Evolutionary conservation across 2,888 invertebrate genomes (phyloP), one percentile per base, ranked within the genome.

Genomic region (Balanococcus diminutus): DNA sequence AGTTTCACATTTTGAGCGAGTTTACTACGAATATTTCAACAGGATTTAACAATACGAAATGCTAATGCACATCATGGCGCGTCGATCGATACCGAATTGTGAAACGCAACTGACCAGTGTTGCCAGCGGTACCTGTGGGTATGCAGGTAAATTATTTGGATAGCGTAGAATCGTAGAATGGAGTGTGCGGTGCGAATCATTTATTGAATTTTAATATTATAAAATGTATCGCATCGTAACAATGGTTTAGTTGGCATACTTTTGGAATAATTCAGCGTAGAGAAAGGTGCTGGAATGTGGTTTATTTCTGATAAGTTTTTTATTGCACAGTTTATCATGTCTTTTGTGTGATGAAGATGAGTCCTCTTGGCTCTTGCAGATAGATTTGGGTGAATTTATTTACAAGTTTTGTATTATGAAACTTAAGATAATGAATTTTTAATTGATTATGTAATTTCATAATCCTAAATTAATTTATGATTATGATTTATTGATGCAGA

Each of bases 101-200:
- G 75, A 79, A 79, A 19, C 75, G 75, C 75, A 16, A 79, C 75
- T 79, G 75, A 36, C 75, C 75, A 79, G 75, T 79, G 75, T 79
- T 79, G 19, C 75, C 75, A 79, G 75, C 75, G 32, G 36, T 32
- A 79, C 75, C 75, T 79, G 75, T 79, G 36, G 36, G 9, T 9
- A 79, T 79, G 9, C 31, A 36, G 75, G 75, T 79, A 79, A 79
- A 79, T 79, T 79, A 79, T 79, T 79, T 79, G 32, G 31, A 79
- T 36, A 3, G 75, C 11, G 75, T 36, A 36, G 8, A 79, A 79
- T 79, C 11, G 75, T 36, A 36, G 8, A 79, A 79, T 79, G 36
- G 75, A 79, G 75, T 79, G 36, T 36, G 75, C 75, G 16, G 32
- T 72, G 61, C 61, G 56, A 56, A 56, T 31, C 72, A 79, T 36